A percentile compares a stretch with the other conserved stretches of the same genome.
Evolutionary conservation across 23 tunicate genomes (phyloP).

Genomic region (Trididemnum miniatum): DNA sequence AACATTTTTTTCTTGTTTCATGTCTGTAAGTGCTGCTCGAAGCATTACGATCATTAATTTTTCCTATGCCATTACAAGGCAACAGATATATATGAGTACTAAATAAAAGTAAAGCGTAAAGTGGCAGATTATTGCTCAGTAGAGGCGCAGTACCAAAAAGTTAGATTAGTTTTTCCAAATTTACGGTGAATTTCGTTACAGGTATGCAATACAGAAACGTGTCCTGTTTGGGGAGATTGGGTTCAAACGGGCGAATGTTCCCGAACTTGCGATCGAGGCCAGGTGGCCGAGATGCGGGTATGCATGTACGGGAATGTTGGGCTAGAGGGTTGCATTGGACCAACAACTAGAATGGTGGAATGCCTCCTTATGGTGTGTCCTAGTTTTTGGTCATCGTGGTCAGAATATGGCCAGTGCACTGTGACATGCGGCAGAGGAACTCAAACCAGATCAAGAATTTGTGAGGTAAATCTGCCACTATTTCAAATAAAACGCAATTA

Average conservation of each 20-base stretch:
- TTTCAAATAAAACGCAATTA: no score
- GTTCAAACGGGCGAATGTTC: slow-evolving; percentile 20
- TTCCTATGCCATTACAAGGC: no score
- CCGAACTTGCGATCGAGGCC: slow-evolving; percentile 1
- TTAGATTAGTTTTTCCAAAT: no score
- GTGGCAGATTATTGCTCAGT: no score
- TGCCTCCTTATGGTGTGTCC: background rate
- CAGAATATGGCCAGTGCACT: slow-evolving; percentile 33
- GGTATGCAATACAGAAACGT: background rate
- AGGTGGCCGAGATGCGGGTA: background rate
- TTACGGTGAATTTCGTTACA: slow-evolving; percentile 11
- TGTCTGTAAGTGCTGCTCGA: no score
- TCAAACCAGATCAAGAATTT: slow-evolving; percentile 24
- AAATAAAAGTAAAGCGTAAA: no score
- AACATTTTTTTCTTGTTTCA: no score
- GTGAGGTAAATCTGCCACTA: slow-evolving; percentile 23
- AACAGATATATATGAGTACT: no score
- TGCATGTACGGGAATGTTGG: slow-evolving; percentile 18
- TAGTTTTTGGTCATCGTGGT: slow-evolving; percentile 33
- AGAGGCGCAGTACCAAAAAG: no score
- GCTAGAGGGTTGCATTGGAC: slow-evolving; percentile 29
- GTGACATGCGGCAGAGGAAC: slow-evolving; percentile 41
- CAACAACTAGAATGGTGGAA: background rate
- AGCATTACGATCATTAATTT: no score
- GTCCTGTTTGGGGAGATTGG: slow-evolving; percentile 25